A percentile compares a stretch with the other conserved stretches of the same genome.
Evolutionary conservation across 1,140 invertebrate genomes (phyloP).

Genomic region (Drosophila willistoni): DNA sequence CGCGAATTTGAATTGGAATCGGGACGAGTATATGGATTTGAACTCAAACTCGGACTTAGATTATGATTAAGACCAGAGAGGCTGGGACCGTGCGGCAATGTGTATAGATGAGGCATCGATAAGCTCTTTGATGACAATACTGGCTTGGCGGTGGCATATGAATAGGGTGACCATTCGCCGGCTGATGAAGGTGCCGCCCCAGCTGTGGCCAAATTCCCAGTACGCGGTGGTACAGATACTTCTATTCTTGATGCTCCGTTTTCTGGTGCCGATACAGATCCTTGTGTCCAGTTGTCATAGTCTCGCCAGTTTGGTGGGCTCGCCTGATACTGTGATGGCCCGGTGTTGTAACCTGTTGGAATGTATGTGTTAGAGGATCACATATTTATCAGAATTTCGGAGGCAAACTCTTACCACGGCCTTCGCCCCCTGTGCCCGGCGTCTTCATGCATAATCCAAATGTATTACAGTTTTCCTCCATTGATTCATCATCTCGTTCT

Average conservation of each 20-base stretch:
- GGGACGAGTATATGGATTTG: background rate
- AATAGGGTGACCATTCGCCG: conserved; percentile 35
- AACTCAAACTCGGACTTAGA: background rate
- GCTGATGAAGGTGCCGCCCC: background rate
- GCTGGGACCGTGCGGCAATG: background rate
- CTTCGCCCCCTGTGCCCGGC: no score
- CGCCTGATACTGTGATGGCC: no score
- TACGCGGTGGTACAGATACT: background rate
- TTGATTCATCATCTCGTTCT: background rate
- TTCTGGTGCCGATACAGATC: no score
- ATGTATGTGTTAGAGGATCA: no score
- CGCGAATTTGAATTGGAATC: background rate
- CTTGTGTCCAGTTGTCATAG: no score
- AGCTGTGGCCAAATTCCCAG: background rate
- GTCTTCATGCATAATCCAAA: conserved; percentile 32
- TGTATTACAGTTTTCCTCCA: conserved; percentile 27
- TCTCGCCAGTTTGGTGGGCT: background rate
- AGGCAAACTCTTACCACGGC: no score
- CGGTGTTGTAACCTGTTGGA: no score
- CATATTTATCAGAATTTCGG: no score
- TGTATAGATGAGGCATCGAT: background rate
- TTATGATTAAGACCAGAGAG: background rate
- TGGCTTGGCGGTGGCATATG: conserved; percentile 12
- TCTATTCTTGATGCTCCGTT: background rate
- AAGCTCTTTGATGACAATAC: background rate